Conservation (phyloP, 2,113 vertebrate genomes). For the Cranoglanis bouderius region DNA sequence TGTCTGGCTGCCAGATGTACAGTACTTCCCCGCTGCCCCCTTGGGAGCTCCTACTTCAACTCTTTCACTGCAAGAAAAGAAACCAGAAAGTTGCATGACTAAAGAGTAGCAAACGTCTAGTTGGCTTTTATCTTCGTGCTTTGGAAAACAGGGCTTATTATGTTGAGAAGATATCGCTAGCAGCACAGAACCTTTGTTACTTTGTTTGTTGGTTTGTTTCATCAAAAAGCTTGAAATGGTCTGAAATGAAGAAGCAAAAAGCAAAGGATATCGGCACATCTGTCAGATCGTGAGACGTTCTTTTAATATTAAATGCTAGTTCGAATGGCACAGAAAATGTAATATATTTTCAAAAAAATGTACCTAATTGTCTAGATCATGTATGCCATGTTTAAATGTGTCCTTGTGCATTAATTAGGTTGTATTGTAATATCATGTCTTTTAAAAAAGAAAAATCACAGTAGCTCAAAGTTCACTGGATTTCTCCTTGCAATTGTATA, state of each 20-base stretch:
- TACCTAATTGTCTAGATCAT: background rate
- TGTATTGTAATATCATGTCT: too few species aligned
- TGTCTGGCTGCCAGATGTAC: conserved; percentile 59
- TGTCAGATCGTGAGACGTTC: conserved; percentile 35
- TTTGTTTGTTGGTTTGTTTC: conserved; percentile 12
- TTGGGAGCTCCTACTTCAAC: conserved; percentile 27
- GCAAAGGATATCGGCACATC: conserved; percentile 40
- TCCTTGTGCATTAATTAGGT: background rate
- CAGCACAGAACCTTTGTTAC: conserved; percentile 3
- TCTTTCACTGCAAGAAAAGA: conserved; percentile 42
- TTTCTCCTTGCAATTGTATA: background rate
- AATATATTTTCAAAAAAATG: background rate
- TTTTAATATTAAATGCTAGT: conserved; percentile 19
- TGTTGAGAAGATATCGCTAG: background rate
- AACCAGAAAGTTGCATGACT: conserved; percentile 25
- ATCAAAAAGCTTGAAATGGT: conserved; percentile 16
- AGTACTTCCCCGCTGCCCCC: conserved; percentile 37
- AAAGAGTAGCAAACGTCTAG: background rate
- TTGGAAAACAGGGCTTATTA: background rate
- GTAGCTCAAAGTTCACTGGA: background rate
- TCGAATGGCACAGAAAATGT: background rate
- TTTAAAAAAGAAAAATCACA: background rate
- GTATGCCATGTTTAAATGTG: background rate
- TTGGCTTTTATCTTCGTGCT: background rate
- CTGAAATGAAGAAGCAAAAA: conserved; percentile 47